These are phyloP conservation scores for Dendrophyllia cribrosa DNA, from an alignment of 64 coral and sea anemone species.

Conservation along the genomic window DNA sequence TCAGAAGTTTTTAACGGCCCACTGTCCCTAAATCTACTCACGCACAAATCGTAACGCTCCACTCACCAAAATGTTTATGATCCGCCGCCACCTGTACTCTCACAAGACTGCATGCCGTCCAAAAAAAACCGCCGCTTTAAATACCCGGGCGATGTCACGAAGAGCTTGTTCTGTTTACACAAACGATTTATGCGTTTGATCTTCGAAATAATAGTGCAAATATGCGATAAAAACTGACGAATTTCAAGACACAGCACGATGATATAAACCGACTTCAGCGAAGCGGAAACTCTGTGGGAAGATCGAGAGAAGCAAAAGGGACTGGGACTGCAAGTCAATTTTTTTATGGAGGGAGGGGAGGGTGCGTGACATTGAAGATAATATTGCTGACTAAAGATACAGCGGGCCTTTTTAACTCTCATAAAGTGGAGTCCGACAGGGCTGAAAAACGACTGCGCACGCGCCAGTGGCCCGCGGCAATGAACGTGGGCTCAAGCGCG, in stretches of 20 bases:
- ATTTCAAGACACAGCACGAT: not conserved
- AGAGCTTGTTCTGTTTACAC: not conserved
- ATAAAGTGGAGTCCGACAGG: too few species aligned
- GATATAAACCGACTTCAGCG: not conserved
- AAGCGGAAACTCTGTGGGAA: not conserved
- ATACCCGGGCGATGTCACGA: not conserved
- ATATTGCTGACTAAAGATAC: not conserved
- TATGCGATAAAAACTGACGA: not conserved
- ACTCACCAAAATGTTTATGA: conserved; percentile 19
- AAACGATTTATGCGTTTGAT: conserved; percentile 17
- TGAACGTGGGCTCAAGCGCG: too few species aligned
- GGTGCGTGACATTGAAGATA: not conserved
- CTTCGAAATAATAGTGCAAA: not conserved
- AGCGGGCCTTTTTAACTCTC: not conserved
- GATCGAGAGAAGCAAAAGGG: not conserved
- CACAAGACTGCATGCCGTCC: conserved; percentile 5
- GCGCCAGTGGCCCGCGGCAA: too few species aligned
- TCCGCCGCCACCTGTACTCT: conserved; percentile 15
- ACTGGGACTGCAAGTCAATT: not conserved
- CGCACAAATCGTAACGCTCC: conserved; percentile 31
- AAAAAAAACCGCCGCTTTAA: conserved; percentile 11
- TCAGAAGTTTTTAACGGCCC: not conserved
- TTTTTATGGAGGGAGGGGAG: not conserved
- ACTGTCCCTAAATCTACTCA: conserved; percentile 5
- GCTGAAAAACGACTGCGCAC: too few species aligned